These are phyloP conservation scores for Leucoraja ocellata DNA, from an alignment of 2,797 vertebrate genomes.

Conservation along the genomic window DNA sequence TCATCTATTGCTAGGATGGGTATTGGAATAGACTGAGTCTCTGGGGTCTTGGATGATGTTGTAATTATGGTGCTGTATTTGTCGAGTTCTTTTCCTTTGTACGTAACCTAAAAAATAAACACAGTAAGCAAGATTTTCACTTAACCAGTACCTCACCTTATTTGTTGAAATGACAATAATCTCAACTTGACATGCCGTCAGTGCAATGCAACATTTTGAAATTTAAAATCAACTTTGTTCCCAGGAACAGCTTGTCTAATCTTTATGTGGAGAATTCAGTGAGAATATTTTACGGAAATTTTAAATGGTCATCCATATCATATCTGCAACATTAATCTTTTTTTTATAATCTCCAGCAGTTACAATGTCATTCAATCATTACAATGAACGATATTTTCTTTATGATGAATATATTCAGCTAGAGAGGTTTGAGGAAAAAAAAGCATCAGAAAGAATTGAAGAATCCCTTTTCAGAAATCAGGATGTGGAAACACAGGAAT, in stretches of 20 bases:
- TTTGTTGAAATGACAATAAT: too few species aligned
- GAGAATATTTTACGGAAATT: background rate
- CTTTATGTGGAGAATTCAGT: background rate
- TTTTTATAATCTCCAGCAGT: background rate
- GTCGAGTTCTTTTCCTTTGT: slow-evolving; percentile 60
- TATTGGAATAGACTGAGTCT: background rate
- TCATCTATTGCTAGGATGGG: background rate
- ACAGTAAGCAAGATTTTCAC: too few species aligned
- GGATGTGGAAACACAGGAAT: background rate
- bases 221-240: background rate
- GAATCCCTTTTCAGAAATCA: background rate
- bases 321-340: background rate
- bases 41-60: background rate
- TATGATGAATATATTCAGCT: background rate
- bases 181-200: too few species aligned
- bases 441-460: background rate
- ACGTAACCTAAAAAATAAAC: slow-evolving; percentile 60
- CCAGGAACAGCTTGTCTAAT: background rate
- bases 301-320: background rate
- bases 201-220: background rate
- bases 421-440: background rate
- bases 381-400: background rate
- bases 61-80: slow-evolving; percentile 46
- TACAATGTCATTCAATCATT: background rate
- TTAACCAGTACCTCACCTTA: too few species aligned